These are phyloP conservation scores for Staurois parvus DNA, from an alignment of 2,797 vertebrate species.

Conservation along the genomic window DNA sequence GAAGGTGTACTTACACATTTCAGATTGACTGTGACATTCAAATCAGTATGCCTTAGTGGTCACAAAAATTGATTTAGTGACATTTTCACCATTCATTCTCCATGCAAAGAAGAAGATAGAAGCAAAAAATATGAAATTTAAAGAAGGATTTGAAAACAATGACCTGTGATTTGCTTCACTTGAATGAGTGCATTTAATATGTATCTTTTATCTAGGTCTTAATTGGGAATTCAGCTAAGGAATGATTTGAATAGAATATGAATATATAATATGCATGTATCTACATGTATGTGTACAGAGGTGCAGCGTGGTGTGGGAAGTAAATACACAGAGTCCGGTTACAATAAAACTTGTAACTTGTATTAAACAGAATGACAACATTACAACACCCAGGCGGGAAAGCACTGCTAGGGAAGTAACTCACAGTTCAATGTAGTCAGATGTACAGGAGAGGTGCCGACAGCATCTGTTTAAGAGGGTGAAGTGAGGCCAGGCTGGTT, in stretches of 20 bases:
- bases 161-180: conserved; percentile 3
- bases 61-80: conserved; percentile 41
- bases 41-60: conserved; percentile 35
- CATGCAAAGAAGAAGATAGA: conserved; percentile 14
- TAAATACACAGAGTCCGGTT: no score
- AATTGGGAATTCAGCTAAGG: neutral
- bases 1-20: neutral
- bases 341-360: no score
- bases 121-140: neutral
- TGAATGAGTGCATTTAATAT: conserved; percentile 7
- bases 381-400: no score
- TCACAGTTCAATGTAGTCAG: no score
- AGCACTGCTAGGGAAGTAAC: no score
- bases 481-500: no score
- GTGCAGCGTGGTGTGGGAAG: no score
- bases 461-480: no score
- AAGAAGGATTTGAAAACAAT: neutral
- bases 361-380: no score
- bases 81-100: conserved; percentile 31
- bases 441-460: no score
- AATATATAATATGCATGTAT: no score
- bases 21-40: conserved; percentile 39
- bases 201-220: neutral
- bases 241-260: neutral
- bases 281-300: no score